phyloP scores from a whole-genome alignment of 2,113 vertebrate genomes.

The Neogale vison region DNA sequence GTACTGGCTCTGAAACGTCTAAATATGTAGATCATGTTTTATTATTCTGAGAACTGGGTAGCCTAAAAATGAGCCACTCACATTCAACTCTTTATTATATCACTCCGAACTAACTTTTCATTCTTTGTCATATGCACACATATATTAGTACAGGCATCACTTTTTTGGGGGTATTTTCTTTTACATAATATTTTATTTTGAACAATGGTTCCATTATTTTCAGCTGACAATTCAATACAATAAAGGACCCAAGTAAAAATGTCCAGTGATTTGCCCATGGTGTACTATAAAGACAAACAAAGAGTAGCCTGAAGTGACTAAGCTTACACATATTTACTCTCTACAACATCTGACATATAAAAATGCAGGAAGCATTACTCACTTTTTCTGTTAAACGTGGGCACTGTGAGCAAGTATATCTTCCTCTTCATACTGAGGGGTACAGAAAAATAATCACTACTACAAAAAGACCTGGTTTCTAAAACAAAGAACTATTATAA shows the following conservation, averaged over 20 bases:
- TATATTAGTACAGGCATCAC: background rate
- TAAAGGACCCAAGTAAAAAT: background rate
- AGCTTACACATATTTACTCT: background rate
- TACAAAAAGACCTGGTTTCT: background rate
- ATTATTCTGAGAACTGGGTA: too few relatives aligned
- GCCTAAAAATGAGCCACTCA: too few relatives aligned
- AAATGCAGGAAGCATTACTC: constrained; percentile 29
- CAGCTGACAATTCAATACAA: background rate
- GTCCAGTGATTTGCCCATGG: background rate
- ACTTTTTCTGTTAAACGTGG: constrained; percentile 86
- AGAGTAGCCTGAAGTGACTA: background rate
- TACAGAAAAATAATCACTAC: background rate
- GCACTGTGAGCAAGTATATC: constrained; percentile 74
- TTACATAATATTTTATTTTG: background rate
- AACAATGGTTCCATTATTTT: background rate
- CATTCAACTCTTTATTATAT: too few relatives aligned
- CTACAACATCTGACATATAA: background rate
- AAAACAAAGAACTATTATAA: background rate
- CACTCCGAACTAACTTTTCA: too few relatives aligned
- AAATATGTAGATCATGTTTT: too few relatives aligned
- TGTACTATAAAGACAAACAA: background rate
- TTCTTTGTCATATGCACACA: too few relatives aligned
- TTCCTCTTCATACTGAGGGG: constrained; percentile 80
- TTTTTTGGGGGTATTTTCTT: background rate
- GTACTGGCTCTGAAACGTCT: too few relatives aligned